Base-by-base conservation (phyloP, 2,888 invertebrate species). In the Conops quadrifasciatus region DNA sequence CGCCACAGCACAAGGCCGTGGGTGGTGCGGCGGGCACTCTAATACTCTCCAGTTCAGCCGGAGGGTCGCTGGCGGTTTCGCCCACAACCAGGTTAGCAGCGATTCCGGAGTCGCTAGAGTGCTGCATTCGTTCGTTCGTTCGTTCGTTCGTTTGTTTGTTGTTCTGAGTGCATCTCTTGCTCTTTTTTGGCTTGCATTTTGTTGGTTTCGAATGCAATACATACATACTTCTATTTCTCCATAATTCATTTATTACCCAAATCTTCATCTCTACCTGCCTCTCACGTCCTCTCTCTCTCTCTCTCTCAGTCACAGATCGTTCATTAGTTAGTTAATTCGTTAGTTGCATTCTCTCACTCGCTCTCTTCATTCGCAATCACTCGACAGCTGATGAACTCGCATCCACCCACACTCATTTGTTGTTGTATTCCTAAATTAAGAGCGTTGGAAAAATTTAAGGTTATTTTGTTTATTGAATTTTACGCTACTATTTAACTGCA, bases 11-110 rank as follows among this genome's bases (percentile, higher is more conserved):
- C 13, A 59, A 51, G 13, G 75, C 74, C 15, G 19, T 67, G 56
- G 59, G 71, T 26, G 56, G 16, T 1, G 36, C 45, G 11, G 21
- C 70, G 26, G 26, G 62, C 49, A 45, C 67, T 62, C 63, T 71
- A 47, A 24, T 67, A 16, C 59, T 67, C 45, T 15, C 67, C 47
- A 21, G 16, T 59, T 66, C 77, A 71, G 21, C 71, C 68, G 24
- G 70, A 75, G 66, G 78, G 28, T 62, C 73, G 2, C 68, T 58
- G 58, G 43, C 66, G 59, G 5, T 36, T 24, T 49, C 64, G 45
- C 67, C 60, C 1, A 63, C 56, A 63, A 78, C 30, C 78, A 80
- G 21, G 77, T 71, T 77, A 68, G 68, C 19, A 26, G 58, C 36
- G 9, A 36, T 36, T 36, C 36, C 4, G 9, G 36, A 36, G 36